Conservation (phyloP, 2,113 vertebrate genomes). For the Acinonyx jubatus region DNA sequence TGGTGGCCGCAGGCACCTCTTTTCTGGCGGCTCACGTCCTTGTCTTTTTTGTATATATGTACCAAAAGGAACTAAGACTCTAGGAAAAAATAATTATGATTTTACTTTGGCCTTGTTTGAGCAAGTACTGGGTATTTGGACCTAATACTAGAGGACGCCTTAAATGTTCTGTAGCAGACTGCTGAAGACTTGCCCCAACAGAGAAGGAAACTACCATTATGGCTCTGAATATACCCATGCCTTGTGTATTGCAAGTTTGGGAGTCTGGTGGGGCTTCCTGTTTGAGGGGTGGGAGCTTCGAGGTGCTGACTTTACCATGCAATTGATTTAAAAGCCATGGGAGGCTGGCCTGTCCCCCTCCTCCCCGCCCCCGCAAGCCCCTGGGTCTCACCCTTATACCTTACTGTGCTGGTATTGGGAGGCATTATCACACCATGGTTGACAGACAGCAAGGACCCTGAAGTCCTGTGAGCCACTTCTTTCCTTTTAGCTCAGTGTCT, state of each 20-base stretch:
- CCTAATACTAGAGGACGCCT: not conserved
- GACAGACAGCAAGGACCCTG: not conserved
- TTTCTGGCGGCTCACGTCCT: not conserved
- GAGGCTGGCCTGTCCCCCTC: not conserved
- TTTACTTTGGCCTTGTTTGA: not conserved
- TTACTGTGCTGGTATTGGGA: not conserved
- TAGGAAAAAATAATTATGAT: not conserved
- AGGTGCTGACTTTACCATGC: not conserved
- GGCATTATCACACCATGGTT: not conserved
- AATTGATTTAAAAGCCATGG: not conserved
- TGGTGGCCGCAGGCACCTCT: not conserved
- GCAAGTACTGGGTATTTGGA: conserved; percentile 1
- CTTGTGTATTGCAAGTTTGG: not conserved
- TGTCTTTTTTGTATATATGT: not conserved
- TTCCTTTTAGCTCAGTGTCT: not conserved
- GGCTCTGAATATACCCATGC: not conserved
- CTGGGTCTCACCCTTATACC: not conserved
- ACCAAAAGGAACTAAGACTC: not conserved
- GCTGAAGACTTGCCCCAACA: not conserved
- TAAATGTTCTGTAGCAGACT: not conserved
- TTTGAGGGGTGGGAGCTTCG: not conserved
- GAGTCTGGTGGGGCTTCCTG: not conserved
- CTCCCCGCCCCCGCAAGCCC: fast-evolving
- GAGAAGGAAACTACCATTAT: not conserved
- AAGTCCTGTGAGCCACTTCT: not conserved